A percentile compares a stretch with the other conserved stretches of the same genome.
phyloP scores from a whole-genome alignment of 2,113 vertebrate genomes.

The Mesembrinibis cayennensis region DNA sequence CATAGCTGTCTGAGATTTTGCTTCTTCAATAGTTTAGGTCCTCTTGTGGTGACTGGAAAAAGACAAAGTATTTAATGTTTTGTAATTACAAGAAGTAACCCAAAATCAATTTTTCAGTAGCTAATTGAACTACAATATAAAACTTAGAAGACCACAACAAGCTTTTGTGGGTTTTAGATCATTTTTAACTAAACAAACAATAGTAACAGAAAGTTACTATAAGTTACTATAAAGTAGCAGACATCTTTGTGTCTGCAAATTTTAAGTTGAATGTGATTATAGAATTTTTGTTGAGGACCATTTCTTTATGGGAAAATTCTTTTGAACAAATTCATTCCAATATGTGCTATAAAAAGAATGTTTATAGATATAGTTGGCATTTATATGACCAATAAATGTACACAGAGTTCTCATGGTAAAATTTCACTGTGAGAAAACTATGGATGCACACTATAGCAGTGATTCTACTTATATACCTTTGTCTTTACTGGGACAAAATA shows the following conservation, averaged over 20 bases:
- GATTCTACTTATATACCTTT: not conserved
- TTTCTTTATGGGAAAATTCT: not conserved
- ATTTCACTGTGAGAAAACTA: not conserved
- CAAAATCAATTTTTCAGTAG: not conserved
- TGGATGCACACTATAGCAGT: not conserved
- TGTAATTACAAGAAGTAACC: not conserved
- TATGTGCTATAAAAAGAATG: not conserved
- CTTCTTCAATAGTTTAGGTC: not conserved
- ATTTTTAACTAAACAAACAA: not conserved
- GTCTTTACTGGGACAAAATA: not conserved
- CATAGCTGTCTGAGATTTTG: not conserved
- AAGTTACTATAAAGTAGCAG: not conserved
- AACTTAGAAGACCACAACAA: not conserved
- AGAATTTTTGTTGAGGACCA: not conserved
- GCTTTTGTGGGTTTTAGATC: not conserved
- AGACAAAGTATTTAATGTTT: not conserved
- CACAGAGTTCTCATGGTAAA: not conserved
- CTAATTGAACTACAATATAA: not conserved
- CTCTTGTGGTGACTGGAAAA: not conserved
- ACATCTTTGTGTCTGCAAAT: not conserved
- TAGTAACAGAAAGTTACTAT: not conserved
- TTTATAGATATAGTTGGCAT: not conserved
- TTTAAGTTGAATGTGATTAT: not conserved
- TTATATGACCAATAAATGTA: not conserved
- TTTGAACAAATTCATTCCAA: not conserved